Percentiles rank a stretch among this genome's conserved stretches.
phyloP scores from a whole-genome alignment of 2,888 invertebrate species.

The Exocentrus adspersus region DNA sequence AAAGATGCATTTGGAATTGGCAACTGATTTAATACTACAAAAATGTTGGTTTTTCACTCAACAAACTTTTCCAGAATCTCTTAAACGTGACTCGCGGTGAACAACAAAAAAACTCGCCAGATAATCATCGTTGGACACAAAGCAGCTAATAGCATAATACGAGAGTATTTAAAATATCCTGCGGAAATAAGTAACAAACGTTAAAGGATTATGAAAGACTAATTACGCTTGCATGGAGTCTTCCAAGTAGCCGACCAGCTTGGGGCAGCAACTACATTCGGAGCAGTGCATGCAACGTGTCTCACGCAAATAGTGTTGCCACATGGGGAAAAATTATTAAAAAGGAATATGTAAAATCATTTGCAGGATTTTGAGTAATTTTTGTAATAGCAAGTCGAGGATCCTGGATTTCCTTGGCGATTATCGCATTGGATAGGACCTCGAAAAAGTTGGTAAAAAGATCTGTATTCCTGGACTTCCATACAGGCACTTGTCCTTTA shows the following conservation, averaged over 20 bases:
- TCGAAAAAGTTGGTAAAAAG: too few relatives aligned
- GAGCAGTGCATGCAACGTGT: conserved; percentile 43
- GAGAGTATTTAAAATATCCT: conserved; percentile 48
- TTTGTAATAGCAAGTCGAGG: too few relatives aligned
- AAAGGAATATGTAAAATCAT: too few relatives aligned
- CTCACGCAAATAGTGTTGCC: conserved; percentile 41
- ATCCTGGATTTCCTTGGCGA: too few relatives aligned
- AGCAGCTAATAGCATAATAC: conserved; percentile 50
- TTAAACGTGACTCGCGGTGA: conserved; percentile 25
- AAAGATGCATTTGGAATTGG: too few relatives aligned
- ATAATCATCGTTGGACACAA: conserved; percentile 44
- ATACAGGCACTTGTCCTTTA: too few relatives aligned
- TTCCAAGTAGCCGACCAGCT: conserved; percentile 58
- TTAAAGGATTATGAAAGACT: conserved; percentile 49
- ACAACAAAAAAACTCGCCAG: conserved; percentile 33
- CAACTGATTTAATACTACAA: too few relatives aligned
- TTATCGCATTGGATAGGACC: too few relatives aligned
- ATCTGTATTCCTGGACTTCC: too few relatives aligned
- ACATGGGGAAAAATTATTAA: neutral
- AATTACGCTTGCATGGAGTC: conserved; percentile 56
- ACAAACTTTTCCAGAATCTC: neutral
- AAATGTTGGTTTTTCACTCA: neutral
- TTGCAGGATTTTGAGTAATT: too few relatives aligned
- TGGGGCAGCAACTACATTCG: conserved; percentile 38
- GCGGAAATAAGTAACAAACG: conserved; percentile 47